Evolutionary conservation across 2,888 invertebrate genomes (phyloP), one percentile per base, ranked within the genome.

Genomic region (Alcis repandata): DNA sequence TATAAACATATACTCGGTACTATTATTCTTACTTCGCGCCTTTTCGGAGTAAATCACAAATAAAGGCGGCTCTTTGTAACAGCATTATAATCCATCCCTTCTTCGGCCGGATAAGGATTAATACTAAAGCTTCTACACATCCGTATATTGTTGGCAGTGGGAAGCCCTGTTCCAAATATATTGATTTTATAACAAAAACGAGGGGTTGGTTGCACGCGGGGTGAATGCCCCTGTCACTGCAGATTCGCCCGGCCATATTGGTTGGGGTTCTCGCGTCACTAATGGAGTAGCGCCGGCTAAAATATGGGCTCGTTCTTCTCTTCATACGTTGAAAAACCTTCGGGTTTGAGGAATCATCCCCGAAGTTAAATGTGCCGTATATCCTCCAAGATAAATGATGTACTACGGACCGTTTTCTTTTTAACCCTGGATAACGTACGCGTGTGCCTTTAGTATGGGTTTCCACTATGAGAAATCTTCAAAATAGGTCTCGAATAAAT

Each of bases 131-230:
- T 60, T 62, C 70, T 73, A 69, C 73, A 75, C 74, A 73, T 77
- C 73, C 75, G 71, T 80, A 80, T 80, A 79, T 79, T 79, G 78
- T 83, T 85, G 77, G 80, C 79, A 80, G 78, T 79, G 79, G 78
- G 82, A 81, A 83, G 79, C 79, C 81, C 79, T 86, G 80, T 79
- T 87, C 86, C 81, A 90, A 91, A 91, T 89, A 87, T 92, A 92
- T 93, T 87, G 92, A 93, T 93, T 92, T 92, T 91, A 84, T 90
- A 91, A 91, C 92, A 92, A 91, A 92, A 92, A 90, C 89, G 91
- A 88, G 91, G 90, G 92, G 90, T 85, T 85, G 88, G 85, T 86
- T 89, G 89, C 88, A 89, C 78, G 85, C 82, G 87, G 91, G 92
- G 91, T 91, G 88, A 90, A 91, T 81, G 90, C 84, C 92, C 92